Evolutionary conservation across 2,888 invertebrate species (phyloP).

Genomic region (Oxyteleia sp.): DNA sequence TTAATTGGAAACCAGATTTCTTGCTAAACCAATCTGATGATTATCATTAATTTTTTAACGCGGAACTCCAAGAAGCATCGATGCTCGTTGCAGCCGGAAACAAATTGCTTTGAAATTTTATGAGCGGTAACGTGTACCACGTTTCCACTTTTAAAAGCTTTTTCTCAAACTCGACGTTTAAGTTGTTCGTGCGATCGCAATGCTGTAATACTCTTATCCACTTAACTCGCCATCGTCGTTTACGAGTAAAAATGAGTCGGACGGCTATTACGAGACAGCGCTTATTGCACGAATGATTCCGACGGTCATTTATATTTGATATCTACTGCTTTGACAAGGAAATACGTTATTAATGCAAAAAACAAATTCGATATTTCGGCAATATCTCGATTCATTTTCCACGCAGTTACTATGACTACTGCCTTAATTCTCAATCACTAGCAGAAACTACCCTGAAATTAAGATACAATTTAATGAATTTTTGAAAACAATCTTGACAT

Average conservation of each 20-base stretch:
- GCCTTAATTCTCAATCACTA: no score
- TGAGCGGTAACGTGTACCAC: constrained; percentile 78
- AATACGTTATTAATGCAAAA: constrained; percentile 46
- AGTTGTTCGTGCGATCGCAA: constrained; percentile 77
- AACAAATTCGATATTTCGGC: constrained; percentile 13
- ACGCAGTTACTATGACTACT: neutral
- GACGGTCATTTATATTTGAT: constrained; percentile 50
- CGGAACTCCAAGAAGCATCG: neutral
- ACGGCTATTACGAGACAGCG: constrained; percentile 20
- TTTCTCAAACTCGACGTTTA: constrained; percentile 82
- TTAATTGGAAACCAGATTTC: constrained; percentile 6
- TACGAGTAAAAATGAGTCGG: constrained; percentile 50
- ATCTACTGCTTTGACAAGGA: constrained; percentile 40
- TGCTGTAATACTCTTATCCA: constrained; percentile 80
- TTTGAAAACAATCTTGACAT: no score
- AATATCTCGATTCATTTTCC: constrained; percentile 10
- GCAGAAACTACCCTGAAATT: no score
- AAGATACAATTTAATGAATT: no score
- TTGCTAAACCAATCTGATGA: constrained; percentile 21
- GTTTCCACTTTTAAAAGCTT: constrained; percentile 81
- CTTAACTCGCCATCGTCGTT: constrained; percentile 77
- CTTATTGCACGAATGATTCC: constrained; percentile 45
- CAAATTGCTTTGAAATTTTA: constrained; percentile 85
- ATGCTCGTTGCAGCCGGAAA: constrained; percentile 61
- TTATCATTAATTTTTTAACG: constrained; percentile 42